Percentiles rank a stretch among this genome's conserved stretches.
Conservation (phyloP, 2,113 vertebrate genomes). For the Charadrius vociferus region DNA sequence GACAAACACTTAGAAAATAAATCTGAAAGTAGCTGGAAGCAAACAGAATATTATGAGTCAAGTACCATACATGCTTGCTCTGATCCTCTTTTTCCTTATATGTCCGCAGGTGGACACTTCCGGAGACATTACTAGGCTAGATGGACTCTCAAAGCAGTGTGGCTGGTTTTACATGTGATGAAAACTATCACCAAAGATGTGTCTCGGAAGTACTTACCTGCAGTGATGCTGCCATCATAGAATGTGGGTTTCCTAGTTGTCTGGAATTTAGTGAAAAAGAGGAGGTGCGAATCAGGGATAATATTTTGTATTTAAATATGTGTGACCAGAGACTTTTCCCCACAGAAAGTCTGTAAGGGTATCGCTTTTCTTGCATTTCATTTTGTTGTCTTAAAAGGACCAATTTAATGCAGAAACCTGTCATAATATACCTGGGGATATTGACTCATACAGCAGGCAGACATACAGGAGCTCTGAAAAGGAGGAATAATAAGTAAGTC, state of each 20-base stretch:
- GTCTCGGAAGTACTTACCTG: background rate
- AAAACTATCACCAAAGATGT: background rate
- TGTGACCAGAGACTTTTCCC: background rate
- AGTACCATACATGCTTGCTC: background rate
- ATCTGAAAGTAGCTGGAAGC: background rate
- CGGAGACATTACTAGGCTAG: background rate
- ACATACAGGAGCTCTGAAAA: conserved; percentile 13
- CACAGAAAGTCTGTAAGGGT: background rate
- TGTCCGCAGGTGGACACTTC: background rate
- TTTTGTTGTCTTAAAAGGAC: background rate
- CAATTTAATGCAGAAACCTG: background rate
- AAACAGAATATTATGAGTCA: background rate
- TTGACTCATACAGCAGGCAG: background rate
- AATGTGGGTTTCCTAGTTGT: background rate
- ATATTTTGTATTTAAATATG: background rate
- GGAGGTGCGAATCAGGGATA: background rate
- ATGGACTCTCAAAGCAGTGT: background rate
- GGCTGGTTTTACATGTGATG: background rate
- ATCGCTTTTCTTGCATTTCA: background rate
- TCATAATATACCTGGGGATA: background rate
- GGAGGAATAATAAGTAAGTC: conserved; percentile 8
- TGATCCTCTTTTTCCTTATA: background rate
- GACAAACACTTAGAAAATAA: background rate
- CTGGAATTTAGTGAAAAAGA: background rate
- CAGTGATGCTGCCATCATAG: background rate